phyloP scores from a whole-genome alignment of 2,888 invertebrate species.

The Conchocele bisecta region DNA sequence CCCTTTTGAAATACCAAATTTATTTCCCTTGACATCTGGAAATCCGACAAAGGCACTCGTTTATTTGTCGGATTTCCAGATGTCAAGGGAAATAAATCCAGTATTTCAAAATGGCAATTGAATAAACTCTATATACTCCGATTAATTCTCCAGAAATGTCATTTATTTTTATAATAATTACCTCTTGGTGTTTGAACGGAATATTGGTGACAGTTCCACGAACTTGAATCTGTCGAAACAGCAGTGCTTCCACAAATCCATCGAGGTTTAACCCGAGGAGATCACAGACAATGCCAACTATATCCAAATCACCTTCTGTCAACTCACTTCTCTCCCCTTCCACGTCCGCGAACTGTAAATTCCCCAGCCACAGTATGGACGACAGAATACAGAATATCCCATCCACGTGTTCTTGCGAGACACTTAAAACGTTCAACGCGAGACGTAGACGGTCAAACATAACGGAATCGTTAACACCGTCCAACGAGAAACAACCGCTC shows the following conservation, averaged over 20 bases:
- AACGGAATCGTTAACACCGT: conserved; percentile 71
- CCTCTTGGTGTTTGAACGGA: conserved; percentile 78
- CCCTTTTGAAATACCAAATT: too few species aligned
- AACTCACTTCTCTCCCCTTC: conserved; percentile 78
- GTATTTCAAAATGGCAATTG: too few species aligned
- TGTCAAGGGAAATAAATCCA: too few species aligned
- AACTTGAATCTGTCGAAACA: conserved; percentile 77
- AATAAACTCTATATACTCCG: too few species aligned
- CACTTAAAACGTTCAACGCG: conserved; percentile 76
- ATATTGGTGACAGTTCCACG: conserved; percentile 77
- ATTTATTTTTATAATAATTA: conserved; percentile 54
- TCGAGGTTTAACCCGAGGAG: conserved; percentile 74
- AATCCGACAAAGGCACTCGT: too few species aligned
- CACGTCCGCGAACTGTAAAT: conserved; percentile 74
- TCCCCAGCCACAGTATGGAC: conserved; percentile 74
- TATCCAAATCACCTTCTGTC: conserved; percentile 62
- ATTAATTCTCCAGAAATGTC: background rate
- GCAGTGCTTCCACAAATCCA: conserved; percentile 65
- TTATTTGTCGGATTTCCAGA: too few species aligned
- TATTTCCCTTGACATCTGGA: too few species aligned
- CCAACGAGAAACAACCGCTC: conserved; percentile 74
- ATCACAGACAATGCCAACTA: conserved; percentile 69
- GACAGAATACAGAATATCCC: conserved; percentile 77
- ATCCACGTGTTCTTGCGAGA: conserved; percentile 71
- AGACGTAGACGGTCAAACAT: conserved; percentile 77